Percentiles rank a stretch among this genome's conserved stretches.
phyloP scores from a whole-genome alignment of 1,140 invertebrate species.

The Mactra quadrangularis region DNA sequence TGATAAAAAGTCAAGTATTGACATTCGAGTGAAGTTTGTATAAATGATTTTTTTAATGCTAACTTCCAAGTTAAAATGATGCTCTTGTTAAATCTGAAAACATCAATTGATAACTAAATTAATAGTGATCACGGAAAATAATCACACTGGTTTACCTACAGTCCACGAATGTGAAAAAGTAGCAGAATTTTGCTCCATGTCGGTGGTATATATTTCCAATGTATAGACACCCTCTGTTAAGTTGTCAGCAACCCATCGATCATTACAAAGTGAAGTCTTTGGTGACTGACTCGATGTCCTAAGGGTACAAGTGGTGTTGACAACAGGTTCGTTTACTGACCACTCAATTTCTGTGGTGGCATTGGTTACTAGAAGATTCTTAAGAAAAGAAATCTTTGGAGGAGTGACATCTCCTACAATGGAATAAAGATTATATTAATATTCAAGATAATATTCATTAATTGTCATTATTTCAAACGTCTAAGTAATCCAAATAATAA shows the following conservation, averaged over 20 bases:
- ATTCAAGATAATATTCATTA: too few relatives aligned
- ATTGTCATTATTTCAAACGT: too few relatives aligned
- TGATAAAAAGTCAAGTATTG: too few relatives aligned
- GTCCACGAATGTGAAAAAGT: not conserved
- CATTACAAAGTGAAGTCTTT: not conserved
- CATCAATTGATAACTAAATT: too few relatives aligned
- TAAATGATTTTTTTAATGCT: too few relatives aligned
- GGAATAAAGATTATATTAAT: too few relatives aligned
- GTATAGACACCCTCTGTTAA: not conserved
- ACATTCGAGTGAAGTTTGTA: too few relatives aligned
- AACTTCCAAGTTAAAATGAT: too few relatives aligned
- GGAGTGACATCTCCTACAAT: slow-evolving; percentile 33
- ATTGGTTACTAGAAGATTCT: not conserved
- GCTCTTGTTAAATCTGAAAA: too few relatives aligned
- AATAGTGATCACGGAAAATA: too few relatives aligned
- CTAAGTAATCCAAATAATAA: too few relatives aligned
- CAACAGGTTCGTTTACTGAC: slow-evolving; percentile 1
- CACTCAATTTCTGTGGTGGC: slow-evolving; percentile 9
- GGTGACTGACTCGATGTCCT: not conserved
- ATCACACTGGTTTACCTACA: slow-evolving; percentile 16
- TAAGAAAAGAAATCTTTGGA: not conserved
- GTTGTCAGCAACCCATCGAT: not conserved
- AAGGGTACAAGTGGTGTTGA: not conserved
- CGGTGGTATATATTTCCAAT: not conserved
- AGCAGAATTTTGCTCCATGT: slow-evolving; percentile 14